phyloP scores from a whole-genome alignment of 2,113 vertebrate genomes.

The Pluvialis apricaria region DNA sequence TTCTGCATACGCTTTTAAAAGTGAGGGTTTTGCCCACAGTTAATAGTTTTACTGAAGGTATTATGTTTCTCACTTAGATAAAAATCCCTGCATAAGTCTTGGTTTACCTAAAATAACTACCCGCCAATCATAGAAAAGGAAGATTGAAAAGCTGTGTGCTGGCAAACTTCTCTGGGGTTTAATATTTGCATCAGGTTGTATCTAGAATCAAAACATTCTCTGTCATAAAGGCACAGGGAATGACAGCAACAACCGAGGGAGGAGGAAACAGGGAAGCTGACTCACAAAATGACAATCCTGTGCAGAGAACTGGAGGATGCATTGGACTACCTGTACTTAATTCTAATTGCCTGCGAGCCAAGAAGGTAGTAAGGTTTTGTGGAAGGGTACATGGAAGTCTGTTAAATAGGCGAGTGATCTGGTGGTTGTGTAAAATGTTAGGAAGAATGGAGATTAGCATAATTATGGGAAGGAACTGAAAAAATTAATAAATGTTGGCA shows the following conservation, averaged over 20 bases:
- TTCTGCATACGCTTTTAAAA: not conserved
- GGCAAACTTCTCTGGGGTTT: not conserved
- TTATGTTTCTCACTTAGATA: not conserved
- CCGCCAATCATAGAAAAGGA: not conserved
- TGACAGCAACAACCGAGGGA: not conserved
- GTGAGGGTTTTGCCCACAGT: not conserved
- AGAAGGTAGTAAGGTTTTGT: not conserved
- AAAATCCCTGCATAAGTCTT: not conserved
- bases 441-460: not conserved
- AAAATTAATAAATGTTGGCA: not conserved
- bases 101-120: not conserved
- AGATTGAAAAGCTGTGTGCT: not conserved
- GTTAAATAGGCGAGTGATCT: not conserved
- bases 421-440: not conserved
- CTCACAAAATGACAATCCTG: not conserved
- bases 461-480: not conserved
- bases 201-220: not conserved
- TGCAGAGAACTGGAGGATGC: not conserved
- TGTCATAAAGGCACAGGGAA: not conserved
- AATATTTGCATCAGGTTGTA: not conserved
- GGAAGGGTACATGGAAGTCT: not conserved
- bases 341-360: not conserved
- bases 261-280: not conserved
- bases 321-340: not conserved
- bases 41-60: not conserved